A percentile compares a stretch with the other conserved stretches of the same genome.
Conservation (phyloP, 2,797 vertebrate species). For the Xerus rutilus region DNA sequence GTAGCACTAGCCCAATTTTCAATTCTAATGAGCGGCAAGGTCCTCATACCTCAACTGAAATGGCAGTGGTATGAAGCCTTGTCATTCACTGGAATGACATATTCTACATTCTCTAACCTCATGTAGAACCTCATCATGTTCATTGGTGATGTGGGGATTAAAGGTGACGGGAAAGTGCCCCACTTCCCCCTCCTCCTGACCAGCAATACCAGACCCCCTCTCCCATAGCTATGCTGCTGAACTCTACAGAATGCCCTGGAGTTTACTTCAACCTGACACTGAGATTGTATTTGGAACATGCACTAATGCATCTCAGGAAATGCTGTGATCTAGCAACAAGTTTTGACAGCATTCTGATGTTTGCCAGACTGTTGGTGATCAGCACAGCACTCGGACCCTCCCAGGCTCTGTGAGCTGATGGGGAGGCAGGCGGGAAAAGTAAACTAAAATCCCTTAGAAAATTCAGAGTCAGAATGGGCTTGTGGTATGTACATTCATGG, state of each 20-base stretch:
- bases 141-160: background rate
- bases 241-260: background rate
- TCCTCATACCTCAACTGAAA: slow-evolving; percentile 10
- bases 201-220: no score
- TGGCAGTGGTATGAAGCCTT: background rate
- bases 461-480: background rate
- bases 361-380: background rate
- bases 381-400: background rate
- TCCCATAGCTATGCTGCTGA: no score
- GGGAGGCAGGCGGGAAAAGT: background rate
- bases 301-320: background rate
- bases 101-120: background rate
- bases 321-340: background rate
- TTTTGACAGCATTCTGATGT: background rate
- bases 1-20: background rate
- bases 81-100: background rate
- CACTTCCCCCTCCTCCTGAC: background rate
- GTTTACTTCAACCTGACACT: background rate
- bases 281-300: background rate
- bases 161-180: background rate
- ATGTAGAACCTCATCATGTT: background rate
- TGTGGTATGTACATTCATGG: fast-evolving
- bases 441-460: background rate
- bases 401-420: background rate
- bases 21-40: slow-evolving; percentile 13